Evolutionary conservation across 2,797 vertebrate species (phyloP).

Genomic region (Cuniculus paca): DNA sequence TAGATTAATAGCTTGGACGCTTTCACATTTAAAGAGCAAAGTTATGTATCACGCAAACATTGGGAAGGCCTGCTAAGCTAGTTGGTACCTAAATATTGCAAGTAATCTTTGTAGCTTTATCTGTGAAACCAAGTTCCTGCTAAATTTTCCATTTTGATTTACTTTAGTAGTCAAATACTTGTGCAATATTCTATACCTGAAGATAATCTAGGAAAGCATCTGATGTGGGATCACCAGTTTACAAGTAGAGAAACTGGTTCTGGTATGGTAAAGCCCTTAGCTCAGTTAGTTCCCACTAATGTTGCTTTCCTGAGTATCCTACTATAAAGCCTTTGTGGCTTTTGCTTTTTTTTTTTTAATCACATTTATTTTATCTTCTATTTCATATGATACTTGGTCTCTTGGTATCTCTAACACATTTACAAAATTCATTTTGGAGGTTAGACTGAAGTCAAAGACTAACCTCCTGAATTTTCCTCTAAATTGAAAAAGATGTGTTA

Average conservation of each 20-base stretch:
- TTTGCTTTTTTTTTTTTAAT: neutral
- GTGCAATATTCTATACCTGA: neutral
- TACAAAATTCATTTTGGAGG: slow-evolving; percentile 56
- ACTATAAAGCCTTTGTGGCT: neutral
- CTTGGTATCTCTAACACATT: slow-evolving; percentile 39
- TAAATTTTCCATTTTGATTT: neutral
- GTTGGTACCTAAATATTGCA: neutral
- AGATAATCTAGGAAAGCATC: neutral
- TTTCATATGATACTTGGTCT: slow-evolving; percentile 39
- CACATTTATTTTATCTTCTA: neutral
- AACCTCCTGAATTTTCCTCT: slow-evolving; percentile 44
- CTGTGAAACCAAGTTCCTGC: neutral
- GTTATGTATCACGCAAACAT: slow-evolving; percentile 72
- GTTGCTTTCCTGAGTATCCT: neutral
- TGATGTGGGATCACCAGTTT: neutral
- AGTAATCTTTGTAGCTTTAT: neutral
- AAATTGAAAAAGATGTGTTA: slow-evolving; percentile 67
- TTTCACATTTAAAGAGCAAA: slow-evolving; percentile 80
- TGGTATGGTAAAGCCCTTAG: neutral
- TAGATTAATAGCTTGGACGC: slow-evolving; percentile 40
- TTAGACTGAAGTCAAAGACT: slow-evolving; percentile 44
- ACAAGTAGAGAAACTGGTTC: neutral
- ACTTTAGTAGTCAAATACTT: neutral
- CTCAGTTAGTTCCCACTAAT: neutral
- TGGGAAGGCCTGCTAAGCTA: neutral